phyloP scores from a whole-genome alignment of 2,113 vertebrate species.

The Macroglossus sobrinus region DNA sequence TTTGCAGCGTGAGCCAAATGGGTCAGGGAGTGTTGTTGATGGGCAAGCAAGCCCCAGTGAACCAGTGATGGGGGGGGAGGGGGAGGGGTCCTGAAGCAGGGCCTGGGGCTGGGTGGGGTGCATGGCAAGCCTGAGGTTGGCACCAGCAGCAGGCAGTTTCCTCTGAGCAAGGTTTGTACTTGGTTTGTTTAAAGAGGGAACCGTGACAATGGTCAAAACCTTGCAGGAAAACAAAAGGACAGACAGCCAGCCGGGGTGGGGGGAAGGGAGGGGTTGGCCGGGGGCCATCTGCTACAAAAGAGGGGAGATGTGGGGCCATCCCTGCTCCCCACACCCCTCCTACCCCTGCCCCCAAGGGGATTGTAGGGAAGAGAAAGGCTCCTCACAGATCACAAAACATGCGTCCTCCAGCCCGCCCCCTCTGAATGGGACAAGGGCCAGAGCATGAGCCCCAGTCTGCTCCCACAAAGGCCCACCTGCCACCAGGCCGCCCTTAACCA shows the following conservation, averaged over 20 bases:
- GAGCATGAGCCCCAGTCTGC: background rate
- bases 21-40: background rate
- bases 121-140: background rate
- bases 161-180: background rate
- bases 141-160: background rate
- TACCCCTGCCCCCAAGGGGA: background rate
- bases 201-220: conserved; percentile 36
- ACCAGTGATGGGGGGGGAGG: background rate
- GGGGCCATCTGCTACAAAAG: conserved; percentile 62
- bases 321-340: background rate
- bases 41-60: background rate
- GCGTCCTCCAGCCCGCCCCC: conserved; percentile 72
- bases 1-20: background rate
- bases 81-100: background rate
- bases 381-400: conserved; percentile 76
- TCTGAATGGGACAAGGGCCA: conserved; percentile 65
- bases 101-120: background rate
- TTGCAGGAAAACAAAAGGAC: conserved; percentile 49
- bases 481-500: conserved; percentile 75
- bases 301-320: background rate
- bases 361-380: conserved; percentile 71
- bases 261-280: background rate
- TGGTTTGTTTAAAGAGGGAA: conserved; percentile 29
- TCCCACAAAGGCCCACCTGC: conserved; percentile 79
- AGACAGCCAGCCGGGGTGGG: background rate